Base-by-base conservation (phyloP, 2,113 vertebrate genomes). In the Panthera tigris region DNA sequence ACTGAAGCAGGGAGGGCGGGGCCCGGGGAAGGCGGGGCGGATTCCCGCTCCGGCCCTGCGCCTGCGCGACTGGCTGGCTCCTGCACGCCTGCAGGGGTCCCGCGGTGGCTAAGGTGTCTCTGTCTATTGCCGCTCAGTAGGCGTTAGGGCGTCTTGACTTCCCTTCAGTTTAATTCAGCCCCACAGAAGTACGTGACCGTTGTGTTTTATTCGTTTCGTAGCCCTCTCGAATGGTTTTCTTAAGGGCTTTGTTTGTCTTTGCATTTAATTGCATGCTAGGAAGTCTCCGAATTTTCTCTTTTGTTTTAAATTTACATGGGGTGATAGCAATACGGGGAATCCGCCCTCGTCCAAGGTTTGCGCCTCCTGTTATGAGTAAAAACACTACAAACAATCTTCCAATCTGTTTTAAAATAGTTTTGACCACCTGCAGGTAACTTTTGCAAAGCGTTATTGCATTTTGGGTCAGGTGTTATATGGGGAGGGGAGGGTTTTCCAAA, bases 41-140 rank as follows among this genome's bases (percentile, higher is more conserved):
- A 25, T 5, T 5, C 57, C 27, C 2, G 55, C 18, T 8, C 13
- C 0, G 14, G 15, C 52, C 71, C 36, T 84, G 82, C 45, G 76
- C 86, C 69, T 52, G 89, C 84, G 55, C 33, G 5, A 48, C 55
- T 8, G 2, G 33, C 57, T 61, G 1, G 7, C 55, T 57, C 18
- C 55, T 21, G 5, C 18, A 21, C 3, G 63, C 36, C 1, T 2
- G 3, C n/a, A 0, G 3, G 13, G 1, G 7, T 14, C 9, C 1
- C 3, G 3, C 1, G 0, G 10, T 5, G 12, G 31, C 5, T 0
- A 4, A 0, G 0, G 16, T 1, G 3, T 0, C 16, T 11, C 1
- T 0, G n/a, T 11, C n/a, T 2, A 0, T 14, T 69, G 68, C 10
- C n/a, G 0, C 5, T 18, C 55, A 3, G 0, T 39, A 23, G 2